These are phyloP conservation scores for Muraenolepis orangiensis DNA, from an alignment of 2,797 vertebrate genomes.

Conservation along the genomic window DNA sequence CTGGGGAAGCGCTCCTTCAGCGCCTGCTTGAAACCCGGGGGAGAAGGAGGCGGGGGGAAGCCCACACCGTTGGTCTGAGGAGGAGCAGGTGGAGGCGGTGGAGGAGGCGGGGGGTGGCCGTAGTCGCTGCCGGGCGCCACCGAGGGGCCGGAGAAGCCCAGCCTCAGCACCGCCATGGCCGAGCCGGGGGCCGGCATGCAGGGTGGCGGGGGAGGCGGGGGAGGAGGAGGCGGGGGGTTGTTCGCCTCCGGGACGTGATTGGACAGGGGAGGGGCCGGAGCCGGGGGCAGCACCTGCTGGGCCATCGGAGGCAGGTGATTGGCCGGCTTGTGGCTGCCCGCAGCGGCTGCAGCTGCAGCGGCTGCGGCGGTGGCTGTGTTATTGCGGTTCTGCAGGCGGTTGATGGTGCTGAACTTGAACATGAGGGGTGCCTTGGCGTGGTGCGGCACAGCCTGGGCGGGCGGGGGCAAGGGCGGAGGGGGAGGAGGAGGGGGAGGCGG, in stretches of 20 bases:
- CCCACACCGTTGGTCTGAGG: constrained; percentile 24
- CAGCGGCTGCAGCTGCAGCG: too few relatives aligned
- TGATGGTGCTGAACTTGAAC: constrained; percentile 92
- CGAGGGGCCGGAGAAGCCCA: constrained; percentile 53
- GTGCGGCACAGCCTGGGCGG: constrained; percentile 75
- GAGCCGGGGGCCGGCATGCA: constrained; percentile 81
- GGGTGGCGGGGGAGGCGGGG: constrained; percentile 76
- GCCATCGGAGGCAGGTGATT: constrained; percentile 50
- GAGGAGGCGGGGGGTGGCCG: constrained; percentile 49
- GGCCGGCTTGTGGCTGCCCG: constrained; percentile 58
- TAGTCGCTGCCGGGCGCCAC: constrained; percentile 33
- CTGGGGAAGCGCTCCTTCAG: constrained; percentile 78
- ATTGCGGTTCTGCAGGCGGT: constrained; percentile 78
- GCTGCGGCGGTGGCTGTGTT: too few relatives aligned
- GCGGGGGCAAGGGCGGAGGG: constrained; percentile 71
- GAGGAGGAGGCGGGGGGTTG: constrained; percentile 78
- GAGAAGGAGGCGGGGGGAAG: constrained; percentile 49
- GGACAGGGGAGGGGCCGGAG: constrained; percentile 56
- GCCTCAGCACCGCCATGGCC: constrained; percentile 84
- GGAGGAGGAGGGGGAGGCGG: constrained; percentile 69
- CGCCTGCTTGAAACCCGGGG: constrained; percentile 43
- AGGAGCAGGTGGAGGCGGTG: constrained; percentile 12
- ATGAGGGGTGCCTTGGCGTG: constrained; percentile 71
- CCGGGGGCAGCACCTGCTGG: constrained; percentile 47
- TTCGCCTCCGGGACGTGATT: constrained; percentile 68